phyloP scores from a whole-genome alignment of 2,797 vertebrate genomes.

The Enteromius trimaculatus region DNA sequence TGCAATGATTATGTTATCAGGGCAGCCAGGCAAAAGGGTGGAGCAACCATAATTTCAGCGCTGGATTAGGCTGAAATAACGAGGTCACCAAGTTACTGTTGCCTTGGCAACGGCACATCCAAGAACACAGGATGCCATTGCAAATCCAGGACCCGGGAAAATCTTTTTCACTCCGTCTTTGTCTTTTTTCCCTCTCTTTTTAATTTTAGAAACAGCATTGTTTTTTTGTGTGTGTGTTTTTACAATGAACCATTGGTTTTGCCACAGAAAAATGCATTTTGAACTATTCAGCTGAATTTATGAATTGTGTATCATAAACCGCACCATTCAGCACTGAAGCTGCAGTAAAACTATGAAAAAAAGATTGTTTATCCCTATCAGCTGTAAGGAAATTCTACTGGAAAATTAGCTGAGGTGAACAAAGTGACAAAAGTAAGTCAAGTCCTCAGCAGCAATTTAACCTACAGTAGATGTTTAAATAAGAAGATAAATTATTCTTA shows the following conservation, averaged over 20 bases:
- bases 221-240: neutral
- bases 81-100: slow-evolving; percentile 99
- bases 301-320: neutral
- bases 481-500: neutral
- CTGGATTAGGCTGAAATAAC: slow-evolving; percentile 99
- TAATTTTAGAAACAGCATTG: slow-evolving; percentile 37
- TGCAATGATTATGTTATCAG: slow-evolving; percentile 99
- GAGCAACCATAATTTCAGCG: slow-evolving; percentile 99
- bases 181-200: slow-evolving; percentile 40
- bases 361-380: neutral
- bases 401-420: neutral
- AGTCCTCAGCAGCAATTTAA: neutral
- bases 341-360: neutral
- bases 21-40: slow-evolving; percentile 99
- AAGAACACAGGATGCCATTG: slow-evolving; percentile 98
- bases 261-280: slow-evolving; percentile 15
- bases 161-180: slow-evolving; percentile 49
- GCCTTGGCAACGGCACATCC: slow-evolving; percentile 98
- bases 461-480: neutral
- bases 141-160: slow-evolving; percentile 77
- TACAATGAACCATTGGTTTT: slow-evolving; percentile 36
- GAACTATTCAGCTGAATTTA: neutral
- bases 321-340: neutral
- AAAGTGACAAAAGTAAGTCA: neutral
- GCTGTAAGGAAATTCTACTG: neutral